Conservation (phyloP, 1,140 invertebrate species). For the Prorops nasuta region DNA sequence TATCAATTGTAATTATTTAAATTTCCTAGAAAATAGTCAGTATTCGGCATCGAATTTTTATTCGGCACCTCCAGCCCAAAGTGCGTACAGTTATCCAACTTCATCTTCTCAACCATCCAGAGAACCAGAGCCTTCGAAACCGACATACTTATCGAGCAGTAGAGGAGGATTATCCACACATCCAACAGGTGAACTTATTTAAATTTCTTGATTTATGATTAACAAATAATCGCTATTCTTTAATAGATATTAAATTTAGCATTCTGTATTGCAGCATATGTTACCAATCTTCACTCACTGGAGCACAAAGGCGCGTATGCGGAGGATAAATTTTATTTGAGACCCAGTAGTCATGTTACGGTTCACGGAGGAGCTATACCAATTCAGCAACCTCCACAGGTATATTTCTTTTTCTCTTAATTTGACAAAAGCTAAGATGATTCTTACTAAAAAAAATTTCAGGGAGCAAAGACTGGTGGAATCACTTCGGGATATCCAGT, state of each 20-base stretch:
- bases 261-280: conserved; percentile 33
- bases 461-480: conserved; percentile 58
- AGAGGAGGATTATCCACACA: conserved; percentile 40
- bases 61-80: conserved; percentile 38
- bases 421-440: neutral
- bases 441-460: conserved; percentile 7
- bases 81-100: conserved; percentile 43
- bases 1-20: conserved; percentile 1
- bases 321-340: conserved; percentile 52
- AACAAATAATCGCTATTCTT: neutral
- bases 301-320: conserved; percentile 45
- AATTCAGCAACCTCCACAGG: conserved; percentile 58
- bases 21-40: conserved; percentile 41
- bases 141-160: conserved; percentile 43
- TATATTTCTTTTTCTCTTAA: conserved; percentile 32
- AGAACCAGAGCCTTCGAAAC: conserved; percentile 45
- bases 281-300: conserved; percentile 44
- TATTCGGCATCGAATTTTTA: conserved; percentile 47
- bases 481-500: conserved; percentile 62
- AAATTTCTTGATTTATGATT: neutral
- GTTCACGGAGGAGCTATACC: conserved; percentile 56
- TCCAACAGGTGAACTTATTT: conserved; percentile 31
- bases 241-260: neutral
- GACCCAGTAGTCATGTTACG: conserved; percentile 54
- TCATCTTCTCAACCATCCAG: conserved; percentile 44